Conservation (phyloP, 1,140 invertebrate genomes). For the Zaprionus tsacasi region DNA sequence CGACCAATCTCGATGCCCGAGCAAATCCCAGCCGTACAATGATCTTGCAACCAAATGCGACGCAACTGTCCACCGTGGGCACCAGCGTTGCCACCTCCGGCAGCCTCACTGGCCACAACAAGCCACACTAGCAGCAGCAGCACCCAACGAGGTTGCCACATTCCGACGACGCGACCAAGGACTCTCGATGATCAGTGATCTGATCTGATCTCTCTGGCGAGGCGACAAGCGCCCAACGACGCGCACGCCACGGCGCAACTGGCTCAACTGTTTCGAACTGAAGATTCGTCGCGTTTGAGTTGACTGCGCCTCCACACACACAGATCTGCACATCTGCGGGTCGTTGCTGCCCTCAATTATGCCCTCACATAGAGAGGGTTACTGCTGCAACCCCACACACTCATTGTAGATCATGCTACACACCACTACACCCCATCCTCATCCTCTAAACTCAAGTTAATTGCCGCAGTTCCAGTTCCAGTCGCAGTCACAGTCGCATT, state of each 20-base stretch:
- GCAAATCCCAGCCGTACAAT: constrained; percentile 71
- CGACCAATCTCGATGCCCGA: constrained; percentile 66
- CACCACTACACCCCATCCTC: neutral
- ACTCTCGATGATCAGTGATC: neutral
- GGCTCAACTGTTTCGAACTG: constrained; percentile 63
- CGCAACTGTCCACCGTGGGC: constrained; percentile 64
- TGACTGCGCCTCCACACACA: neutral
- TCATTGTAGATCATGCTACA: neutral
- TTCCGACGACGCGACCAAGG: constrained; percentile 11
- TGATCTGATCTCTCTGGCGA: neutral
- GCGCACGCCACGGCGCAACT: constrained; percentile 73
- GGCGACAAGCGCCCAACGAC: constrained; percentile 64
- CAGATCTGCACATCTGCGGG: no score
- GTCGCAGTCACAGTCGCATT: neutral
- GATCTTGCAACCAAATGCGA: constrained; percentile 81
- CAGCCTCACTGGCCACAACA: constrained; percentile 9
- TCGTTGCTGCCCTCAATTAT: constrained; percentile 32
- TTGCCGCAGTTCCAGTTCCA: constrained; percentile 6
- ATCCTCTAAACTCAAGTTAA: constrained; percentile 21
- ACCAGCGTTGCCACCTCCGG: neutral
- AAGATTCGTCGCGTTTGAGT: constrained; percentile 21
- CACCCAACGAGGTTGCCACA: constrained; percentile 20
- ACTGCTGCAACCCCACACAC: constrained; percentile 20
- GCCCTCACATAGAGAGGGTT: constrained; percentile 4
- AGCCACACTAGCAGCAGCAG: constrained; percentile 21